phyloP scores from a whole-genome alignment of 2,888 invertebrate species.

The Eupithecia abbreviata region DNA sequence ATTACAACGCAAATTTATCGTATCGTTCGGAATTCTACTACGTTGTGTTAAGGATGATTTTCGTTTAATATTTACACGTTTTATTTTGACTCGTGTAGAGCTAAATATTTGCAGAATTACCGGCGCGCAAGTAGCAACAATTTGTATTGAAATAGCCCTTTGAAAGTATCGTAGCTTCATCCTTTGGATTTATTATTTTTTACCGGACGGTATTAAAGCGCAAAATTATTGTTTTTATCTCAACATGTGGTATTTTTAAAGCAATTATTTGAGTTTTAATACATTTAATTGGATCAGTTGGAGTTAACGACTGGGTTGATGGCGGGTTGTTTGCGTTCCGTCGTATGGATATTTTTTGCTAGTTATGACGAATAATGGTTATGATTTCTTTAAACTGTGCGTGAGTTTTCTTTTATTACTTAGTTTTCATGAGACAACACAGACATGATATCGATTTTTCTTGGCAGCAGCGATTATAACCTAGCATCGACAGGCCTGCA shows the following conservation, averaged over 20 bases:
- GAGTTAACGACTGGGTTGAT: slow-evolving; percentile 72
- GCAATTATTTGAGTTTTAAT: slow-evolving; percentile 80
- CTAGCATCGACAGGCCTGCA: no score
- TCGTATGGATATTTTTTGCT: slow-evolving; percentile 44
- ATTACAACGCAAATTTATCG: slow-evolving; percentile 2
- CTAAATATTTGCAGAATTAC: slow-evolving; percentile 82
- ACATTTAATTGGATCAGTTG: slow-evolving; percentile 80
- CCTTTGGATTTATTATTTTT: slow-evolving; percentile 82
- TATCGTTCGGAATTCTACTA: background rate
- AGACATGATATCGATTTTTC: background rate
- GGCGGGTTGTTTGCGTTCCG: slow-evolving; percentile 51
- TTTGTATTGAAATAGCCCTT: slow-evolving; percentile 82
- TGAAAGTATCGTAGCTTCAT: slow-evolving; percentile 79
- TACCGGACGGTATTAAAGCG: slow-evolving; percentile 76
- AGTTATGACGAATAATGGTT: slow-evolving; percentile 36
- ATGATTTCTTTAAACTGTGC: slow-evolving; percentile 34
- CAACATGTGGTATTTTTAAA: slow-evolving; percentile 78
- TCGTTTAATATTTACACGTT: slow-evolving; percentile 48
- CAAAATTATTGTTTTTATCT: slow-evolving; percentile 83
- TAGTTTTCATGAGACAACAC: background rate
- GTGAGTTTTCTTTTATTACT: background rate
- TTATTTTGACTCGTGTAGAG: slow-evolving; percentile 51
- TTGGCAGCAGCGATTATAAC: background rate
- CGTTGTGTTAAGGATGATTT: slow-evolving; percentile 40
- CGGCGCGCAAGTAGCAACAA: slow-evolving; percentile 82